Evolutionary conservation across 2,797 vertebrate species (phyloP).

Genomic region (Phrynocephalus guinanensis): DNA sequence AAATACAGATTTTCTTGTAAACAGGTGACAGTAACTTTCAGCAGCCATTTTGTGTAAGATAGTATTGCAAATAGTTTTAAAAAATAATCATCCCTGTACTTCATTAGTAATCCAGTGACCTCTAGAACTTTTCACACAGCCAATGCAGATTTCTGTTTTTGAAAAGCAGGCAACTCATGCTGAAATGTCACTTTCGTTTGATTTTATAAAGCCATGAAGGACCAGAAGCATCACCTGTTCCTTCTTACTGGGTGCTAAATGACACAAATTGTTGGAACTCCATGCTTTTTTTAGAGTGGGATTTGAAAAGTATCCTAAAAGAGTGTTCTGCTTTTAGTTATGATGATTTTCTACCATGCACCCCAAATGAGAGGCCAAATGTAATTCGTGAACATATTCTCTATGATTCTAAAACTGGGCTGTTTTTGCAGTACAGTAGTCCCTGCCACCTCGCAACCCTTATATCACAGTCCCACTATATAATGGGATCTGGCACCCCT

Average conservation of each 20-base stretch:
- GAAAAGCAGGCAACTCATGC: neutral
- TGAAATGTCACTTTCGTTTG: neutral
- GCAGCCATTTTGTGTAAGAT: neutral
- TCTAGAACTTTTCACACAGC: neutral
- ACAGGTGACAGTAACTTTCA: neutral
- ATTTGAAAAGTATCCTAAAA: neutral
- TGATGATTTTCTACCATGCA: neutral
- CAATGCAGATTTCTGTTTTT: neutral
- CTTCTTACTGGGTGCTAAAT: too few relatives aligned
- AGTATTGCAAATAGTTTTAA: neutral
- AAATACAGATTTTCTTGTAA: slow-evolving; percentile 33
- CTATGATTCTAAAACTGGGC: too few relatives aligned
- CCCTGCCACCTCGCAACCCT: too few relatives aligned
- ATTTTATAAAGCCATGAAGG: neutral
- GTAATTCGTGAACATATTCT: neutral
- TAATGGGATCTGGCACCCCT: too few relatives aligned
- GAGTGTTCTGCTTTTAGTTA: neutral
- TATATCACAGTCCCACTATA: too few relatives aligned
- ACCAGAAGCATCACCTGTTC: neutral
- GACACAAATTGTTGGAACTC: neutral
- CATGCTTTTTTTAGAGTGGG: neutral
- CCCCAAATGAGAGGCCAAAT: neutral
- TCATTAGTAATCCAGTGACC: neutral
- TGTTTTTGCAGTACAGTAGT: too few relatives aligned
- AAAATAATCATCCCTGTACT: neutral